phyloP scores from a whole-genome alignment of 2,888 invertebrate genomes.

The Xanthorhoe spadicearia region DNA sequence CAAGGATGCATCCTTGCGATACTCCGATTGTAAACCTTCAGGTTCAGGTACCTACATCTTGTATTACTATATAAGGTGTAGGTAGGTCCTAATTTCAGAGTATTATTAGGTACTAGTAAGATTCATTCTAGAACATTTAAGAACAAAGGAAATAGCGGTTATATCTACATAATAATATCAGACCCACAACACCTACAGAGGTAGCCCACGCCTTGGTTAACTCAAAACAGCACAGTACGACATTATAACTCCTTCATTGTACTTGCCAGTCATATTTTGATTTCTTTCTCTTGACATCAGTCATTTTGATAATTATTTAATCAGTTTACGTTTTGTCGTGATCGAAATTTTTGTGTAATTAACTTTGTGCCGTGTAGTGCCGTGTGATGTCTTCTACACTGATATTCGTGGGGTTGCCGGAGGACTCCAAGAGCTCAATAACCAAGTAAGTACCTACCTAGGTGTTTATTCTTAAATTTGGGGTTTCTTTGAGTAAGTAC shows the following conservation, averaged over 20 bases:
- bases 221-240: conserved; percentile 64
- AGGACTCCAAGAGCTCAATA: conserved; percentile 86
- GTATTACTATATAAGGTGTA: no score
- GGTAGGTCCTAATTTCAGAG: no score
- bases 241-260: conserved; percentile 62
- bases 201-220: conserved; percentile 72
- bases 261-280: conserved; percentile 47
- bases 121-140: conserved; percentile 32
- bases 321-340: conserved; percentile 37
- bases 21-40: neutral
- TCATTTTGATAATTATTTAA: conserved; percentile 42
- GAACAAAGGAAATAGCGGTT: conserved; percentile 61
- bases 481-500: neutral
- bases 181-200: conserved; percentile 63
- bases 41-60: neutral
- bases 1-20: conserved; percentile 9
- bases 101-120: neutral
- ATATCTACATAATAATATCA: conserved; percentile 53
- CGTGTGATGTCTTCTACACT: conserved; percentile 86
- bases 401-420: conserved; percentile 84
- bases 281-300: conserved; percentile 44
- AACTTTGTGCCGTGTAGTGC: conserved; percentile 53
- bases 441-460: conserved; percentile 81
- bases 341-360: conserved; percentile 47
- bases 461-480: no score